phyloP scores from a whole-genome alignment of 30 jellyfish, hydroid and myxozoan species.

The Morbakka virulenta region DNA sequence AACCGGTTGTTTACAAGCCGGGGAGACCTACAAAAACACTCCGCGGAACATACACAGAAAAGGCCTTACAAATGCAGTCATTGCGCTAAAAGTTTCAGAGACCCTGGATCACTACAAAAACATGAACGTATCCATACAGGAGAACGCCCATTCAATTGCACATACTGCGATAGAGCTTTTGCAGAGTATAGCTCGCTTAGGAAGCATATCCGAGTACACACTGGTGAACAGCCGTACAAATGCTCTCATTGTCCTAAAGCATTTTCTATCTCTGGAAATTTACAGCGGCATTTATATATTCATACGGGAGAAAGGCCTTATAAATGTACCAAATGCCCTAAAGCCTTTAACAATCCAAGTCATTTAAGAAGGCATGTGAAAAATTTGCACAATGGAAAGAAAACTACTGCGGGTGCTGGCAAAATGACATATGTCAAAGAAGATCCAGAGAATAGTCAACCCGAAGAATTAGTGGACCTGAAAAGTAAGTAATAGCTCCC shows the following conservation, averaged over 20 bases:
- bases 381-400: constrained; percentile 65
- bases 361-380: constrained; percentile 90
- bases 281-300: constrained; percentile 85
- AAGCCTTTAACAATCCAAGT: constrained; percentile 90
- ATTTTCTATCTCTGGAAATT: constrained; percentile 93
- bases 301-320: constrained; percentile 96
- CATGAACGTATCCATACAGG: constrained; percentile 97
- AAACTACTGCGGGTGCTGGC: not conserved
- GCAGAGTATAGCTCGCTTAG: constrained; percentile 91
- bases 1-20: constrained; percentile 79
- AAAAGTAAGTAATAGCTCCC: no score
- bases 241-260: constrained; percentile 86
- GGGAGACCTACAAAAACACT: constrained; percentile 88
- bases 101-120: constrained; percentile 93
- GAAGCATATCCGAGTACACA: constrained; percentile 81
- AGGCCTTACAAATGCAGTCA: constrained; percentile 91
- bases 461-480: no score
- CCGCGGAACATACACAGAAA: constrained; percentile 82
- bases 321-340: constrained; percentile 80
- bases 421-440: not conserved
- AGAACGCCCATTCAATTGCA: constrained; percentile 83
- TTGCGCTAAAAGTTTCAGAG: constrained; percentile 85
- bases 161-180: constrained; percentile 73
- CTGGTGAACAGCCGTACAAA: constrained; percentile 93
- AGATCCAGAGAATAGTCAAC: not conserved